phyloP scores from a whole-genome alignment of 2,888 invertebrate genomes.

The Eudasyphora cyanicolor region DNA sequence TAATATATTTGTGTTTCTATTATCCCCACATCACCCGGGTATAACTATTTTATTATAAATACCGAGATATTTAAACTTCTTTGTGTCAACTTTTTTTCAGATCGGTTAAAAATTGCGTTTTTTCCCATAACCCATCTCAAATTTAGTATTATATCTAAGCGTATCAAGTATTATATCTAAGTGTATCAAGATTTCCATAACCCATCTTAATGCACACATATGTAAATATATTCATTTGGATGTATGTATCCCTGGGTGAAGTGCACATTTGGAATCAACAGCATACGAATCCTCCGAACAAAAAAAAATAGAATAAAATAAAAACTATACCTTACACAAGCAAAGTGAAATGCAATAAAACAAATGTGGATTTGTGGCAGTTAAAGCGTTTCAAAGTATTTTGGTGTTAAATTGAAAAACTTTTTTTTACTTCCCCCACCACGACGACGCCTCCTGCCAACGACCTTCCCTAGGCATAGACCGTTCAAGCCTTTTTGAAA shows the following conservation, averaged over 20 bases:
- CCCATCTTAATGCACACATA: too few relatives aligned
- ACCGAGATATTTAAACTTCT: too few relatives aligned
- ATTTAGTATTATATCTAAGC: too few relatives aligned
- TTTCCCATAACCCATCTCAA: too few relatives aligned
- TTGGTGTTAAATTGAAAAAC: conserved; percentile 65
- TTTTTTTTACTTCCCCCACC: conserved; percentile 46
- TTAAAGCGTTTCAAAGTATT: conserved; percentile 63
- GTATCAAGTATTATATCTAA: too few relatives aligned
- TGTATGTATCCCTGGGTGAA: neutral
- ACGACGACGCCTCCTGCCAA: neutral
- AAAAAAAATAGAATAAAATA: conserved; percentile 23
- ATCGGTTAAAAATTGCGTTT: too few relatives aligned
- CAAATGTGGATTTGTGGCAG: conserved; percentile 64
- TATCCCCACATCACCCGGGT: too few relatives aligned
- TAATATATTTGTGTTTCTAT: too few relatives aligned
- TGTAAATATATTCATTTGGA: neutral
- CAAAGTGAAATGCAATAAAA: conserved; percentile 60
- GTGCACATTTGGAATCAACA: neutral
- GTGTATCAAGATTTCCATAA: too few relatives aligned
- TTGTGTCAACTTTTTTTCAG: too few relatives aligned
- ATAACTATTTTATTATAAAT: too few relatives aligned
- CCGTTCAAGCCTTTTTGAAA: neutral
- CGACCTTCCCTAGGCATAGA: neutral
- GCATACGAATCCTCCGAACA: neutral
- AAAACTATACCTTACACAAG: conserved; percentile 32